Percentiles rank a stretch among this genome's conserved stretches.
These are phyloP conservation scores for Eumerus sabulonum DNA, from an alignment of 2,888 invertebrate genomes.

Conservation along the genomic window DNA sequence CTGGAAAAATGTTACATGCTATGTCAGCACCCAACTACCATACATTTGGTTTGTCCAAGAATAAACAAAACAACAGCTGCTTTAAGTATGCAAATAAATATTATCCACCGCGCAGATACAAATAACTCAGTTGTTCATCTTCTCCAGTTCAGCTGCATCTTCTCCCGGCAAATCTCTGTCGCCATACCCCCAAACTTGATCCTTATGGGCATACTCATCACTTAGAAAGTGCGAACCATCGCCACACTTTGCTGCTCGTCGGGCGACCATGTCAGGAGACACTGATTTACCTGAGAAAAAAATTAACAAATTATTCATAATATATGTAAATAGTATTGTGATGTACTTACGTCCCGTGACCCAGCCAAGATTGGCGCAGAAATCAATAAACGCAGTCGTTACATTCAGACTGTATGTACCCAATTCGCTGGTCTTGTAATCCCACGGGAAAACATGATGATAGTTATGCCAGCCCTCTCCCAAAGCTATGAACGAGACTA, in stretches of 20 bases:
- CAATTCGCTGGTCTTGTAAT: slow-evolving; percentile 84
- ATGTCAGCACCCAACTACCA: slow-evolving; percentile 14
- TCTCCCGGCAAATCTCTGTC: slow-evolving; percentile 81
- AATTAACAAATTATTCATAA: too few relatives aligned
- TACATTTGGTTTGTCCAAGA: slow-evolving; percentile 4
- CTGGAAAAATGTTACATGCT: background rate
- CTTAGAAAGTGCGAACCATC: slow-evolving; percentile 81
- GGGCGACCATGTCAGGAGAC: slow-evolving; percentile 81
- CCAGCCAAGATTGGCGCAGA: slow-evolving; percentile 88
- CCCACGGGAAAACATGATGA: slow-evolving; percentile 88
- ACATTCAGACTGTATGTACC: slow-evolving; percentile 84
- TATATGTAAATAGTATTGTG: too few relatives aligned
- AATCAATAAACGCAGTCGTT: slow-evolving; percentile 89
- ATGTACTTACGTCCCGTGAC: slow-evolving; percentile 86
- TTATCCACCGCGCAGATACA: background rate
- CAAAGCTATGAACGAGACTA: slow-evolving; percentile 87
- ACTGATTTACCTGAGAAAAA: slow-evolving; percentile 80
- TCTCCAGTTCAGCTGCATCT: slow-evolving; percentile 80
- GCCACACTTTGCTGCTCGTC: slow-evolving; percentile 81
- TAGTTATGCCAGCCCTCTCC: slow-evolving; percentile 93
- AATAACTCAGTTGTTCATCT: slow-evolving; percentile 79
- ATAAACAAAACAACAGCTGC: background rate
- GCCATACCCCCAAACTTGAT: slow-evolving; percentile 83
- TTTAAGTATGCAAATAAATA: slow-evolving; percentile 31
- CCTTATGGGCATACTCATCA: slow-evolving; percentile 76